Evolutionary conservation across 53 echinoderm and acorn worm species (phyloP), one percentile per base, ranked within the genome.

Genomic region (Arbacia lixula): DNA sequence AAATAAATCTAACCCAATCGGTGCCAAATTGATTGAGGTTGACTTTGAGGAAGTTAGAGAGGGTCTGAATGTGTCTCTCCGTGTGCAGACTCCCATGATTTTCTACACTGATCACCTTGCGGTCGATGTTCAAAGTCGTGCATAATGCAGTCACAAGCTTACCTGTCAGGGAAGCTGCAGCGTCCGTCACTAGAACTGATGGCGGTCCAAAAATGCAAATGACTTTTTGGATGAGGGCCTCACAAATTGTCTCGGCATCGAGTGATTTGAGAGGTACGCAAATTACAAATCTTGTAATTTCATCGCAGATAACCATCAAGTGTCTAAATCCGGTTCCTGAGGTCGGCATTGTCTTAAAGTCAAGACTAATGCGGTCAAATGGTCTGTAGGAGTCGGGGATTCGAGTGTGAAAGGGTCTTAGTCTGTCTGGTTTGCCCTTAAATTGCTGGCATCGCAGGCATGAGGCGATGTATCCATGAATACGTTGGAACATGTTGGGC

Each of bases 231-330:
- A 89, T 56, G 12, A 89, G 46, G 37, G 85, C 84, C 40, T 84
- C 76, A 61, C 85, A 89, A 28, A 89, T 85, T 22, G 89, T 84
- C 22, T 73, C 89, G 20, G 84, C 89, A 64, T 89, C 84, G 17
- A 89, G 78, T 12, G 89, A 52, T 38, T 85, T 84, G 0, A 89
- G 29, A 38, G 89, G 84, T 12, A 69, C 89, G 22, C 89, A 89
- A 33, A 84, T 54, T 5, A 89, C 74, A 76, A 89, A 89, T 26
- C 76, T 35, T 12, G 85, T 76, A 16, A 89, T 89, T 52, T 89
- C 84, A 30, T 89, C 75, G 33, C 89, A 89, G n/a, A 71, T 84
- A 14, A 89, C 89, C 89, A 89, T 89, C 17, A 89, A 28, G 22
- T 89, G 84, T 65, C 50, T 74, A 76, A 84, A 89, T 30, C 84